Evolutionary conservation across 2,113 vertebrate genomes (phyloP).

Genomic region (Pongo pygmaeus): DNA sequence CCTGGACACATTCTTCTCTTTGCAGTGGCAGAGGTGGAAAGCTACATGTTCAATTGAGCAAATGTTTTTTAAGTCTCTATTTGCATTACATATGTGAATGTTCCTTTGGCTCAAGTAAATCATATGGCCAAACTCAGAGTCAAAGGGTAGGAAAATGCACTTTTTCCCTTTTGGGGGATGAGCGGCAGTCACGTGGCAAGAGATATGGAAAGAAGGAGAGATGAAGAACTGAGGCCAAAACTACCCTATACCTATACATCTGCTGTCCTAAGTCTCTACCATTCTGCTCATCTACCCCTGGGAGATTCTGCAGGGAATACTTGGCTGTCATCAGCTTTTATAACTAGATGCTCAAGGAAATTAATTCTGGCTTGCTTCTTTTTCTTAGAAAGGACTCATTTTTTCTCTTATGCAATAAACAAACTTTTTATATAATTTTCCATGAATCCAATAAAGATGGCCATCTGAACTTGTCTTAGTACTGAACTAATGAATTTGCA

Average conservation of each 20-base stretch:
- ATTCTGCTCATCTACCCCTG: neutral
- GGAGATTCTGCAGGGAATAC: neutral
- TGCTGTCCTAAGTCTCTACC: neutral
- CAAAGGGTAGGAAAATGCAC: neutral
- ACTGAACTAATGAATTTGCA: slow-evolving; percentile 35
- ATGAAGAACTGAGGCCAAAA: neutral
- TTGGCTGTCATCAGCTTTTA: neutral
- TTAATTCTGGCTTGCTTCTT: slow-evolving; percentile 39
- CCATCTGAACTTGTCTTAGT: slow-evolving; percentile 1
- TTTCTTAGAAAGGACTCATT: neutral
- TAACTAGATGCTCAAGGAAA: slow-evolving; percentile 18
- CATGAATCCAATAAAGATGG: neutral
- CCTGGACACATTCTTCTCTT: neutral
- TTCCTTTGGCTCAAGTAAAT: neutral
- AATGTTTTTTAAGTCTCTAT: neutral
- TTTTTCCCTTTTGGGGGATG: neutral
- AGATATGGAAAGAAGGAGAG: neutral
- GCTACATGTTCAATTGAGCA: neutral
- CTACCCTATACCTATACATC: neutral
- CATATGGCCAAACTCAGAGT: neutral
- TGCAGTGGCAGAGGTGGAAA: neutral
- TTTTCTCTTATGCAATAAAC: slow-evolving; percentile 13
- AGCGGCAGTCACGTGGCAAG: neutral
- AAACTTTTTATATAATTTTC: neutral
- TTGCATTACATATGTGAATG: neutral